These are phyloP conservation scores for Tipula confusa DNA, from an alignment of 2,888 invertebrate genomes.

Conservation along the genomic window DNA sequence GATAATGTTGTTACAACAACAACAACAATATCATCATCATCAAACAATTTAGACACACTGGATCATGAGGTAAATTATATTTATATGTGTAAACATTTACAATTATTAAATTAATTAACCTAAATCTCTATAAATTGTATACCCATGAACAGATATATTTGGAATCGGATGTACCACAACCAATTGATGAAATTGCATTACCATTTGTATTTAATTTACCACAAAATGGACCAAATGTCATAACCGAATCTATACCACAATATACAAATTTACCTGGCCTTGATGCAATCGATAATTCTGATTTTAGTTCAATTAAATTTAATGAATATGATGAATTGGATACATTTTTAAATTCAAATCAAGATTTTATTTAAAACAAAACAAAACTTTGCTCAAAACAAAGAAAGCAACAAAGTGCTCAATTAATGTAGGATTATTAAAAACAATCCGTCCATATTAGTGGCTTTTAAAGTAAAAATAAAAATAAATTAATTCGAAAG, in stretches of 20 bases:
- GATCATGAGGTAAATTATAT: conserved; percentile 7
- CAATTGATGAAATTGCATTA: conserved; percentile 30
- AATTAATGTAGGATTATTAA: neutral
- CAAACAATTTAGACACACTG: neutral
- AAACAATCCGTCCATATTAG: conserved; percentile 1
- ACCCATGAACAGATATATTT: neutral
- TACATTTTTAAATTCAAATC: conserved; percentile 30
- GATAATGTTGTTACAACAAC: neutral
- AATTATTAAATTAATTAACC: neutral
- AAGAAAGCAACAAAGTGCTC: neutral
- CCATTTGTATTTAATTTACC: conserved; percentile 30
- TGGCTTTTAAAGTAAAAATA: neutral
- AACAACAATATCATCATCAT: neutral
- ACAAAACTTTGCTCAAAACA: neutral
- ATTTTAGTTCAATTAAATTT: conserved; percentile 31
- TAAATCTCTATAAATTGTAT: neutral
- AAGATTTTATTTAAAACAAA: conserved; percentile 21
- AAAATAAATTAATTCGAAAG: neutral
- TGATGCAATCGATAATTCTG: conserved; percentile 27
- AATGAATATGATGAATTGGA: conserved; percentile 29
- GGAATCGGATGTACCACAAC: conserved; percentile 26
- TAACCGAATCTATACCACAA: conserved; percentile 30
- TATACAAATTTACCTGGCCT: conserved; percentile 29
- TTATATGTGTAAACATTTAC: no score
- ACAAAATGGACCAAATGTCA: conserved; percentile 30